Evolutionary conservation across 2,113 vertebrate genomes (phyloP).

Genomic region (Urocolius indicus): DNA sequence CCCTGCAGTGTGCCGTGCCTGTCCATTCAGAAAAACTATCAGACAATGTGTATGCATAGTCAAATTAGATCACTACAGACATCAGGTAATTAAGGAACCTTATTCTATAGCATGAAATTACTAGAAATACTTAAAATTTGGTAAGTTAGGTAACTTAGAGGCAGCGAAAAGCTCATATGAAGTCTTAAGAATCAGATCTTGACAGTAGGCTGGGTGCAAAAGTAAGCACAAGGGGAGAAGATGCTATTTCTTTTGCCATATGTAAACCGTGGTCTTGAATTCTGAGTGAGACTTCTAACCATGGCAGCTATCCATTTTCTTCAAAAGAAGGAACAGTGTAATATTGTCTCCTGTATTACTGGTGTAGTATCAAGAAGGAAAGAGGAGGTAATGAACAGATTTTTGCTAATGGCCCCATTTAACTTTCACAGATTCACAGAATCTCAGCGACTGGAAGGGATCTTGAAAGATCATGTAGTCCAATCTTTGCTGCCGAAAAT

Average conservation of each 20-base stretch:
- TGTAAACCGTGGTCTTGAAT: not conserved
- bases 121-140: not conserved
- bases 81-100: not conserved
- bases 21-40: not conserved
- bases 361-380: not conserved
- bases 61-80: fast-evolving
- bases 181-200: not conserved
- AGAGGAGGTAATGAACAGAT: not conserved
- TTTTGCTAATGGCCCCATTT: not conserved
- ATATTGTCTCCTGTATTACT: not conserved
- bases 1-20: no score
- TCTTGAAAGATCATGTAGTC: no score
- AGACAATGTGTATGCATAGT: fast-evolving
- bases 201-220: not conserved
- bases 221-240: not conserved
- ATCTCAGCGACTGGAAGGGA: no score
- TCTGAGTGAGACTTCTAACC: not conserved
- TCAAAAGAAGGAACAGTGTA: not conserved
- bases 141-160: not conserved
- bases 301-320: not conserved
- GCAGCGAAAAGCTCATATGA: not conserved
- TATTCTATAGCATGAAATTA: not conserved
- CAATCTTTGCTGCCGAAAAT: not conserved
- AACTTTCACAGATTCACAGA: not conserved
- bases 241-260: not conserved